phyloP scores from a whole-genome alignment of 2,888 invertebrate genomes.

The Papilio protenor region DNA sequence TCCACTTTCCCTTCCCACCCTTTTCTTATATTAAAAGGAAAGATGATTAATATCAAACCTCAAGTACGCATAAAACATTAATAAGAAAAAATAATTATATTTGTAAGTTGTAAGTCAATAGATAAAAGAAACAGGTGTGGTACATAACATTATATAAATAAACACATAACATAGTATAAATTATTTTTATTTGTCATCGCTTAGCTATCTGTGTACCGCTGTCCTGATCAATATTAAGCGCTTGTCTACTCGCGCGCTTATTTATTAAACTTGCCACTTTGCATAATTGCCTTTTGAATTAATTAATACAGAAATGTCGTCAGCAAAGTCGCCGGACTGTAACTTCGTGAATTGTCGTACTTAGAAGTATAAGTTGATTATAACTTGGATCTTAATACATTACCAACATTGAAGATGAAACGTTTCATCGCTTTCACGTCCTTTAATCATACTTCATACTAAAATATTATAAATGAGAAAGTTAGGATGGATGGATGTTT shows the following conservation, averaged over 20 bases:
- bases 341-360: conserved; percentile 23
- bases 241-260: conserved; percentile 31
- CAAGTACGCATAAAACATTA: no score
- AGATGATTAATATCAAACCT: no score
- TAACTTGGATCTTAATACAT: conserved; percentile 12
- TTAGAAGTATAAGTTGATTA: conserved; percentile 33
- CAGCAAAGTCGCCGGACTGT: conserved; percentile 15
- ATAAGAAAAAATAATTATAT: background rate
- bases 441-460: background rate
- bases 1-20: no score
- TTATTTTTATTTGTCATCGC: background rate
- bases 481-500: no score
- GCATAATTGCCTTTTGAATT: conserved; percentile 41
- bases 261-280: conserved; percentile 42
- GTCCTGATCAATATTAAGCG: conserved; percentile 24
- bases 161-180: no score
- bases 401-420: background rate
- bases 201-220: background rate
- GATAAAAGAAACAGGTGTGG: background rate
- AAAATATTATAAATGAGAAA: no score
- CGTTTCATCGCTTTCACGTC: background rate
- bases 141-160: no score
- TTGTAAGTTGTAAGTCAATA: background rate
- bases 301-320: conserved; percentile 40
- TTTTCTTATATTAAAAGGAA: no score